A percentile compares a stretch with the other conserved stretches of the same genome.
phyloP scores from a whole-genome alignment of 2,113 vertebrate species.

The Lethenteron camtschaticum region DNA sequence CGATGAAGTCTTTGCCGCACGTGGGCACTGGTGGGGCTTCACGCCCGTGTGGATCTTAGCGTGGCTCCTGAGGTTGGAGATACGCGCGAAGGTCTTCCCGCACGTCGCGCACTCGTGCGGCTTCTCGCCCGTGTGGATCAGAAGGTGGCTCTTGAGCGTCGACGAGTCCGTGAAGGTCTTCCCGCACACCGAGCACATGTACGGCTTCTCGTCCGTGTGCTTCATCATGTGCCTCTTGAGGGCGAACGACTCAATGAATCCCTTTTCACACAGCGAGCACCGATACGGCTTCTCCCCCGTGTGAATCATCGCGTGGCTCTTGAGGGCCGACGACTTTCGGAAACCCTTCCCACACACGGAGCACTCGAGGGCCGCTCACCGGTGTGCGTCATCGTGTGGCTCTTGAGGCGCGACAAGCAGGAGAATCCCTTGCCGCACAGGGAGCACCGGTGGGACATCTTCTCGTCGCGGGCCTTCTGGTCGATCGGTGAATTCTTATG shows the following conservation, averaged over 20 bases:
- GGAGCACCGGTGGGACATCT: background rate
- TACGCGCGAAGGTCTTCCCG: constrained; percentile 18
- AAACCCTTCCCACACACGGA: constrained; percentile 1
- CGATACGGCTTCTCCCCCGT: constrained; percentile 1
- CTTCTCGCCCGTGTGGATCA: background rate
- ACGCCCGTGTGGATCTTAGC: constrained; percentile 9
- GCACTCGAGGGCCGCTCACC: background rate
- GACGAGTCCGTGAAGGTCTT: background rate
- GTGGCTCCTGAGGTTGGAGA: constrained; percentile 18
- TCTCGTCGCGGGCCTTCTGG: background rate
- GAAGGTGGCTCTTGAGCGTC: background rate
- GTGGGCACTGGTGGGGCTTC: background rate
- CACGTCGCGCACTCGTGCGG: constrained; percentile 9
- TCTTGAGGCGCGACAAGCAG: background rate
- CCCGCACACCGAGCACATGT: constrained; percentile 1
- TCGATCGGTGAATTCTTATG: too few species aligned
- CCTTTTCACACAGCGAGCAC: constrained; percentile 1
- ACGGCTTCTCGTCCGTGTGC: background rate
- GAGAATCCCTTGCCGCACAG: background rate
- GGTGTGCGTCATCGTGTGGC: background rate
- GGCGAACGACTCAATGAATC: background rate
- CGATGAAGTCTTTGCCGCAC: background rate
- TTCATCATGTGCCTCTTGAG: background rate
- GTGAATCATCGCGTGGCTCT: constrained; percentile 2
- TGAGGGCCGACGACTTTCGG: background rate